Percentiles rank a stretch among this genome's conserved stretches.
Conservation (phyloP, 2,113 vertebrate species). For the Hippocampus mohnikei region DNA sequence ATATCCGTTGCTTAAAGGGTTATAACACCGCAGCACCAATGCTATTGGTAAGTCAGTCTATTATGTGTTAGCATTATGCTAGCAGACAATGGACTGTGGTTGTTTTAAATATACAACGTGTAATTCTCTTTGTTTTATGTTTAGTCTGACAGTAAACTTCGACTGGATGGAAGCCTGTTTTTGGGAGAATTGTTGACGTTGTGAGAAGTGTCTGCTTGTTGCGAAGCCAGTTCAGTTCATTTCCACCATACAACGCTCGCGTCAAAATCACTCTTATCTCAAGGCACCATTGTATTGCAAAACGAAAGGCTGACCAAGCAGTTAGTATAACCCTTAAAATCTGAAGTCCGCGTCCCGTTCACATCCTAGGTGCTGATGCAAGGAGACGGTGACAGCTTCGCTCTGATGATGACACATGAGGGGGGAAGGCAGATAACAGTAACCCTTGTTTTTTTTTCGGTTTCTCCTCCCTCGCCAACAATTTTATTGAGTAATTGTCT, state of each 20-base stretch:
- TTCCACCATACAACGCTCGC: not conserved
- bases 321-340: not conserved
- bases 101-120: too few species aligned
- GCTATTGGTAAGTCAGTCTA: not conserved
- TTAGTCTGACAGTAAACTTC: too few species aligned
- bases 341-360: not conserved
- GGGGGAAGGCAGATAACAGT: constrained; percentile 40
- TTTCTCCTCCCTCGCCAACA: constrained; percentile 3
- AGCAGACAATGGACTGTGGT: not conserved
- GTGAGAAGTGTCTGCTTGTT: not conserved
- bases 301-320: constrained; percentile 1
- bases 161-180: not conserved
- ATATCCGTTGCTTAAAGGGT: not conserved
- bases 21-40: not conserved
- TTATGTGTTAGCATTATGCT: not conserved
- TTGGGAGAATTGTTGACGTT: not conserved
- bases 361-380: constrained; percentile 23
- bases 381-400: constrained; percentile 30
- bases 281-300: not conserved
- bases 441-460: constrained; percentile 10
- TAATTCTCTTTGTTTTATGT: not conserved
- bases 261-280: not conserved
- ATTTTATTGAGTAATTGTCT: constrained; percentile 36
- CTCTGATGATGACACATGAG: constrained; percentile 50
- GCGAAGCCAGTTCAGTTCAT: not conserved